Conservation (phyloP, 2,888 invertebrate genomes). For the Gastracanthus pulcherrimus region DNA sequence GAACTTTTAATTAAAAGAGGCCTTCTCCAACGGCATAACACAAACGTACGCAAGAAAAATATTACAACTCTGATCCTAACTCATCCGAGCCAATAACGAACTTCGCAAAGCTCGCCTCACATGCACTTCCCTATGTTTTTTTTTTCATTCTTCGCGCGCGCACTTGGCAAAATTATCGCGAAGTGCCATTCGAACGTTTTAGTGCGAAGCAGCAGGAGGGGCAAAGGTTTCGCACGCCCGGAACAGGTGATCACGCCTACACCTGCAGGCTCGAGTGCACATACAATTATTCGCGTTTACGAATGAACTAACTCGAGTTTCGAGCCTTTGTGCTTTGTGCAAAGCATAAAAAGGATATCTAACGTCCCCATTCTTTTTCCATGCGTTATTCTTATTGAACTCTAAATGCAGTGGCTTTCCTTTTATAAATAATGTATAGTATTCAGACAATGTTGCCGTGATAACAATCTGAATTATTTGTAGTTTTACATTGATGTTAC, state of each 20-base stretch:
- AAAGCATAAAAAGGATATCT: slow-evolving; percentile 33
- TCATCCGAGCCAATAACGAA: slow-evolving; percentile 49
- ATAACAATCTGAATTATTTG: background rate
- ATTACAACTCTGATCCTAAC: slow-evolving; percentile 42
- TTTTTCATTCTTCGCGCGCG: slow-evolving; percentile 16
- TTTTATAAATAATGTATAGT: background rate
- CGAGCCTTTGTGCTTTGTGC: slow-evolving; percentile 21
- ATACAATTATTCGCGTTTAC: slow-evolving; percentile 37
- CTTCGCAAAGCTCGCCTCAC: slow-evolving; percentile 3
- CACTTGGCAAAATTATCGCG: slow-evolving; percentile 43
- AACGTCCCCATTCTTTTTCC: slow-evolving; percentile 7
- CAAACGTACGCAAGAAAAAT: slow-evolving; percentile 20
- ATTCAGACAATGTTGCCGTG: background rate
- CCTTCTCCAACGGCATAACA: background rate
- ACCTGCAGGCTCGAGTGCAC: slow-evolving; percentile 60
- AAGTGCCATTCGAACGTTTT: slow-evolving; percentile 52
- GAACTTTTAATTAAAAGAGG: slow-evolving; percentile 53
- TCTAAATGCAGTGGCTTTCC: no score
- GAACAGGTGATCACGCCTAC: slow-evolving; percentile 74
- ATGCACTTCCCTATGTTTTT: slow-evolving; percentile 31
- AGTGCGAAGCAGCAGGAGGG: slow-evolving; percentile 59
- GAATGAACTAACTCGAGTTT: slow-evolving; percentile 24
- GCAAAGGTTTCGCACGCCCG: slow-evolving; percentile 46
- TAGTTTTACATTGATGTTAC: background rate
- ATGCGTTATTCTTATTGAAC: background rate